Conservation (phyloP, 35 echinoderm and acorn worm genomes). For the Heliocidaris erythrogramma region DNA sequence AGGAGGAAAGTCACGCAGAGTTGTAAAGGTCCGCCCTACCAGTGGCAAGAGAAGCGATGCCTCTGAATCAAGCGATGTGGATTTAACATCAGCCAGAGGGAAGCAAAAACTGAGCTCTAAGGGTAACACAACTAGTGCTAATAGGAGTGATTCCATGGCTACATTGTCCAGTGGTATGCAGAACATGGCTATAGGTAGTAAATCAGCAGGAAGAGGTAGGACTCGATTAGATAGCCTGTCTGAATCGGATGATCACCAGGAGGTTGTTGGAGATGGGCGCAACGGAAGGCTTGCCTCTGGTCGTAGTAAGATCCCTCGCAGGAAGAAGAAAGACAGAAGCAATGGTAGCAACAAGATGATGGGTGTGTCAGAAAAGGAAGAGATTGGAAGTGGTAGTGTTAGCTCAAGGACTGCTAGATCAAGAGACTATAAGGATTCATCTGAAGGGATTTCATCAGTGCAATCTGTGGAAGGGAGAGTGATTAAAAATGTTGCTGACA, state of each 20-base stretch:
- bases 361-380: neutral
- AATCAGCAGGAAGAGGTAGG: constrained; percentile 20
- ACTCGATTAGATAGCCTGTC: constrained; percentile 78
- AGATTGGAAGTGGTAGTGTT: neutral
- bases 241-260: constrained; percentile 73
- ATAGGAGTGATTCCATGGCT: constrained; percentile 48
- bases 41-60: constrained; percentile 75
- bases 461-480: constrained; percentile 44
- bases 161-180: constrained; percentile 28
- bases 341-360: constrained; percentile 22
- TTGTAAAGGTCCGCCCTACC: constrained; percentile 80
- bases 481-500: constrained; percentile 27
- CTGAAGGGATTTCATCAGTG: neutral
- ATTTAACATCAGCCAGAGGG: constrained; percentile 36
- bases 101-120: neutral
- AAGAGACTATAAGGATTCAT: neutral
- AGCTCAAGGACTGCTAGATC: neutral
- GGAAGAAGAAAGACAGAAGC: constrained; percentile 44
- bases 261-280: constrained; percentile 27
- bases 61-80: constrained; percentile 41
- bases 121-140: neutral
- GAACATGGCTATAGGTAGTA: neutral
- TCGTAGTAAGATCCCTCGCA: constrained; percentile 23
- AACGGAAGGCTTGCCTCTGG: constrained; percentile 40
- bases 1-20: constrained; percentile 73